A percentile compares a stretch with the other conserved stretches of the same genome.
phyloP scores from a whole-genome alignment of 2,888 invertebrate genomes.

The Acrobasis suavella region DNA sequence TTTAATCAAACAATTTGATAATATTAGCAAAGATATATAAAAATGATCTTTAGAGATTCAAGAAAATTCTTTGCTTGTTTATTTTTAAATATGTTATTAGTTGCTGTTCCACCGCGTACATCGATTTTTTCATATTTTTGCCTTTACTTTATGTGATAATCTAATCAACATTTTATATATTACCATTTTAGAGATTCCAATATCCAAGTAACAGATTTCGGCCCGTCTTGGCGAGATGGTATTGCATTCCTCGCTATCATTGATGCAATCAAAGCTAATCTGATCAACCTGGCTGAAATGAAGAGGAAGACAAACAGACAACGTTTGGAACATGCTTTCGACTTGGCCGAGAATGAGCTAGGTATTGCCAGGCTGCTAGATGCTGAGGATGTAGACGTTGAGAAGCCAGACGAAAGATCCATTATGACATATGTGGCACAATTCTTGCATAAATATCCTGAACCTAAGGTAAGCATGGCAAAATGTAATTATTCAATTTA shows the following conservation, averaged over 20 bases:
- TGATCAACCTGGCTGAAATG: constrained; percentile 93
- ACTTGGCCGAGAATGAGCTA: constrained; percentile 94
- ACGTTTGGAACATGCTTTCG: constrained; percentile 95
- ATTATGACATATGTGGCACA: constrained; percentile 99
- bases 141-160: neutral
- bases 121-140: neutral
- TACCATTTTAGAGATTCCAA: constrained; percentile 87
- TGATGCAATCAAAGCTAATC: constrained; percentile 95
- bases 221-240: constrained; percentile 97
- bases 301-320: constrained; percentile 88
- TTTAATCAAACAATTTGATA: no score
- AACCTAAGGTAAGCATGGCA: constrained; percentile 84
- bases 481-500: neutral
- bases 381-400: constrained; percentile 97
- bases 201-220: constrained; percentile 95
- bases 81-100: no score
- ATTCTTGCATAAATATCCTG: constrained; percentile 97
- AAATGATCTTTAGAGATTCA: no score
- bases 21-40: no score
- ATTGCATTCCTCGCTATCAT: constrained; percentile 97
- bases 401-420: constrained; percentile 97
- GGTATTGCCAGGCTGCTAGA: constrained; percentile 96
- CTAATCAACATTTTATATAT: constrained; percentile 2
- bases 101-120: no score
- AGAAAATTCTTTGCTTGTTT: no score